These are phyloP conservation scores for Protobothrops mucrosquamatus DNA, from an alignment of 2,113 vertebrate species.

Conservation along the genomic window DNA sequence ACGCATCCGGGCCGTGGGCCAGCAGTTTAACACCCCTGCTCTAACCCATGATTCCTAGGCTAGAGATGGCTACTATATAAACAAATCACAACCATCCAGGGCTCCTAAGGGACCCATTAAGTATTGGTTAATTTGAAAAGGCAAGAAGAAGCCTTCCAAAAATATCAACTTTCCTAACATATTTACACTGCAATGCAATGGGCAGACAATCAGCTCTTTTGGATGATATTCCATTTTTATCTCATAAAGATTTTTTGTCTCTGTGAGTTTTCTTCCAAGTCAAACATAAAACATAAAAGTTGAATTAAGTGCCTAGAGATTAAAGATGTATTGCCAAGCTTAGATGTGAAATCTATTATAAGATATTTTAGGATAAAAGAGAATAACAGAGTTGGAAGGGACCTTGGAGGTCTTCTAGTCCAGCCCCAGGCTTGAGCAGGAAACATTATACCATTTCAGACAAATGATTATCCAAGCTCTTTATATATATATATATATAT, in stretches of 20 bases:
- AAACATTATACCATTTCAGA: background rate
- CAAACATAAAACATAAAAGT: background rate
- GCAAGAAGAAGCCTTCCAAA: background rate
- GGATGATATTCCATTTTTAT: background rate
- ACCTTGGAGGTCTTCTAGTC: background rate
- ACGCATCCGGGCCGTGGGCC: no score
- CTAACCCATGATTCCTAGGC: background rate
- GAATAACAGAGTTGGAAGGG: background rate
- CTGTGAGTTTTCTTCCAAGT: background rate
- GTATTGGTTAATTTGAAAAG: background rate
- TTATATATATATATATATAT: no score
- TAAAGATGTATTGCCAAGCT: background rate
- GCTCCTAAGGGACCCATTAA: background rate
- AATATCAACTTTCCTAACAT: background rate
- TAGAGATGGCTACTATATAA: background rate
- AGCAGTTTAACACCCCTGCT: no score
- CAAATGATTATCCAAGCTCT: background rate
- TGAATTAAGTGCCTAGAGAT: background rate
- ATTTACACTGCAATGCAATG: background rate
- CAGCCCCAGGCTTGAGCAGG: no score
- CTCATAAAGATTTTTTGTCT: background rate
- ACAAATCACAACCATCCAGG: background rate
- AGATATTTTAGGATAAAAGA: background rate
- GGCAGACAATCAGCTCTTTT: background rate
- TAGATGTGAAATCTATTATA: background rate